Conservation (phyloP, 53 echinoderm and acorn worm species). For the Apostichopus leukothele region DNA sequence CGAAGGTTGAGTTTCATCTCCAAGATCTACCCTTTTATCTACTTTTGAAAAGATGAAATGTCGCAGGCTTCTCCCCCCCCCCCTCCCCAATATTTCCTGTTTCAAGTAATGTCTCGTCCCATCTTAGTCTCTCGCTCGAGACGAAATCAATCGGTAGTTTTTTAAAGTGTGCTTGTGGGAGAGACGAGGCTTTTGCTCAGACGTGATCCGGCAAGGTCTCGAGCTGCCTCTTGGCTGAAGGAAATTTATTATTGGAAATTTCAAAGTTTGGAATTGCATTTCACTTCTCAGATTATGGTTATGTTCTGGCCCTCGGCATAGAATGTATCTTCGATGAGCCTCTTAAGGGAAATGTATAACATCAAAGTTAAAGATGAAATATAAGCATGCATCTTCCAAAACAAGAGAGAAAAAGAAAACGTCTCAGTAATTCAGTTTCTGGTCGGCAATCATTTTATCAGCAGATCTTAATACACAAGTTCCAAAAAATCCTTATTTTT, state of each 20-base stretch:
- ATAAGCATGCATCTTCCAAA: no score
- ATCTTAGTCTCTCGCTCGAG: background rate
- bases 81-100: background rate
- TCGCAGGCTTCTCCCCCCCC: background rate
- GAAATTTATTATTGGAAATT: background rate
- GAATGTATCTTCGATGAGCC: no score
- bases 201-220: background rate
- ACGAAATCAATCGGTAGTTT: background rate
- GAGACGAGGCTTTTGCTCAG: background rate
- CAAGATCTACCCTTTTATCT: background rate
- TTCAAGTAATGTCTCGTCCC: background rate
- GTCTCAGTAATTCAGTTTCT: no score
- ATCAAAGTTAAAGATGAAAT: no score
- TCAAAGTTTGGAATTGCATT: no score
- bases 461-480: no score
- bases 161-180: background rate
- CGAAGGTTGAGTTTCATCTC: background rate
- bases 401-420: no score
- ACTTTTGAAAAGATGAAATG: background rate
- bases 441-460: no score
- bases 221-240: background rate
- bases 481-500: no score
- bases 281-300: no score
- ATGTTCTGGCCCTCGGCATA: no score
- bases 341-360: no score